Conservation (phyloP, 2,113 vertebrate genomes). For the Prolemur simus region DNA sequence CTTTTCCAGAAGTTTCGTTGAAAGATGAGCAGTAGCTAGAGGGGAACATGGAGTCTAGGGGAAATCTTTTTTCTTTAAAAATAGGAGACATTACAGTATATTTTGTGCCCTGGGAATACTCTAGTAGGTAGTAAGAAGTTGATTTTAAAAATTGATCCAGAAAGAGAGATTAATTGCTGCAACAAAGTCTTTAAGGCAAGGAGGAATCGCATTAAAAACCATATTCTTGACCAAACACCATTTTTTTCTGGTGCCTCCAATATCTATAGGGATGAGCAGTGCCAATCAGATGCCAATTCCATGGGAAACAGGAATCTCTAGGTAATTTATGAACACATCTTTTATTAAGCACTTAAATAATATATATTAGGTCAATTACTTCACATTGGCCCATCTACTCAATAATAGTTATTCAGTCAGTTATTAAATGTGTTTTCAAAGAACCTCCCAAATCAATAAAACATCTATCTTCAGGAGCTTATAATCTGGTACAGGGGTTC, state of each 20-base stretch:
- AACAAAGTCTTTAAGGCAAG: background rate
- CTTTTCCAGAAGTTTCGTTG: background rate
- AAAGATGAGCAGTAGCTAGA: background rate
- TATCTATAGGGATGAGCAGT: background rate
- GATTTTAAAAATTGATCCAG: background rate
- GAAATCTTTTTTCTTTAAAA: background rate
- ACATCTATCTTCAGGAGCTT: background rate
- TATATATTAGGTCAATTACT: background rate
- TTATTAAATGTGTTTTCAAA: conserved; percentile 17
- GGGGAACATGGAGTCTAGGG: background rate
- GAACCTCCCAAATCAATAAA: background rate
- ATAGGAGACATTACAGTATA: background rate
- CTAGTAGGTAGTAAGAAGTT: background rate
- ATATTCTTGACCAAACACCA: background rate
- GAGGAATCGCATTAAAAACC: background rate
- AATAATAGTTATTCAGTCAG: background rate
- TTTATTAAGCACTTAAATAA: background rate
- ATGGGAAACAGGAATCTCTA: background rate
- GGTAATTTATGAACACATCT: background rate
- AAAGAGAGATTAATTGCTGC: background rate
- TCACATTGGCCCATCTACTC: background rate
- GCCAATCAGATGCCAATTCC: background rate
- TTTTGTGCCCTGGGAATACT: background rate
- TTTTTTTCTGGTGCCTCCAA: background rate
- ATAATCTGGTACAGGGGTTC: background rate